Evolutionary conservation across 2,888 invertebrate species (phyloP), one percentile per base, ranked within the genome.

Genomic region (Chloromyia formosa): DNA sequence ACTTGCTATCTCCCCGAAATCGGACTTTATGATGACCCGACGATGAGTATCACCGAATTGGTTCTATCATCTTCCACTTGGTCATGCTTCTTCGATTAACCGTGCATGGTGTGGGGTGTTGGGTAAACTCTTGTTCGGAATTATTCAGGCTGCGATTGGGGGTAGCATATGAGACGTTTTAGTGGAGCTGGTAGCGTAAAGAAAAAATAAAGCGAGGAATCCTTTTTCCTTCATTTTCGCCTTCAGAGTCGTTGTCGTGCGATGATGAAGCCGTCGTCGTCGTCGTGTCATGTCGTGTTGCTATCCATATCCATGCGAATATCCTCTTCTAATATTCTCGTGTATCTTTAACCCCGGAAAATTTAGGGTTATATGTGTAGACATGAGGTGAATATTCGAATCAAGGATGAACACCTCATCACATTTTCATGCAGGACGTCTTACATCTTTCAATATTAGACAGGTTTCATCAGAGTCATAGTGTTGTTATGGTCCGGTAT

Each of bases 401-500:
- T 58, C 56, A 56, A 56, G 71, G 71, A 74, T 76, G 74, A 74
- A 72, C 76, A 76, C 72, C 76, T 76, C 76, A 76, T 76, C 74
- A 76, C 76, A 76, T 76, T 76, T 76, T 76, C 76, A 76, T 76
- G 76, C 74, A 72, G 76, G 74, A 76, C 74, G 66, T 64, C 69
- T 64, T 27, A 64, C 66, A 60, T 74, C 62, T 64, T 74, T 74
- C 74, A 72, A 76, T 76, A 76, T 74, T 76, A 74, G 76, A 76
- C 76, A 74, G 74, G 76, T 76, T 76, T 76, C 74, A 76, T 76
- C 74, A 74, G 72, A 72, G 72, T 76, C 74, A 73, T 76, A 61
- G 61, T 20, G 27, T 35, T 16, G 22, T 54, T 10, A 54, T 69
- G 27, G 53, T 23, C 54, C 10, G 23, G 16, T 22, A 22, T 7